These are phyloP conservation scores for Drymodes brunneopygia DNA, from an alignment of 2,113 vertebrate genomes.

Conservation along the genomic window DNA sequence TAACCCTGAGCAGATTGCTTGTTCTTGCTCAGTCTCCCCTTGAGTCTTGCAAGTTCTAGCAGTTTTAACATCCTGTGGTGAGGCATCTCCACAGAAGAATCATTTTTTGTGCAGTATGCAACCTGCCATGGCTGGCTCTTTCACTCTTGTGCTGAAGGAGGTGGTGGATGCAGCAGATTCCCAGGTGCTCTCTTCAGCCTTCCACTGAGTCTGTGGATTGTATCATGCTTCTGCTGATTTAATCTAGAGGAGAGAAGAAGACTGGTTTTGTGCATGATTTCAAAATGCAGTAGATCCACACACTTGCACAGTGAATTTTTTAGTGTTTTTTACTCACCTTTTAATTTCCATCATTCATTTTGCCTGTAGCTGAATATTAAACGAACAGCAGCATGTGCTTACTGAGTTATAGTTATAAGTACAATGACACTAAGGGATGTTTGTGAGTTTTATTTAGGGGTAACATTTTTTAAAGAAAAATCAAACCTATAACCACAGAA, in stretches of 20 bases:
- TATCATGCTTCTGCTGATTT: not conserved
- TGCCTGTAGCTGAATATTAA: not conserved
- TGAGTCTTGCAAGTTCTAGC: not conserved
- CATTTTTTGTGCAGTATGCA: fast-evolving
- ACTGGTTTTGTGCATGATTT: not conserved
- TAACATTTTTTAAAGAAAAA: not conserved
- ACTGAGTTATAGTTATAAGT: not conserved
- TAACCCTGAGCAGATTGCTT: not conserved
- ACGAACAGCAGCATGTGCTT: not conserved
- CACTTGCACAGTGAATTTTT: not conserved
- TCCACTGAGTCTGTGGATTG: not conserved
- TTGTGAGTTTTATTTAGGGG: not conserved
- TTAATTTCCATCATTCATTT: not conserved
- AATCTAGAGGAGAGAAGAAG: not conserved
- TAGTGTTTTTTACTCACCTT: not conserved
- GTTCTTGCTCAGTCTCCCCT: not conserved
- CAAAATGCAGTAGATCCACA: not conserved
- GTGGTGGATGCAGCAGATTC: not conserved
- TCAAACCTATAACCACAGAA: not conserved
- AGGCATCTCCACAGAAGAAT: not conserved
- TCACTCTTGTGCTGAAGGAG: not conserved
- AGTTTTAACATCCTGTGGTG: not conserved
- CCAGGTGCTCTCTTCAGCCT: not conserved
- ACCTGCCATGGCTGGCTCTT: not conserved
- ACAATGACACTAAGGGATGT: not conserved